Evolutionary conservation across 2,888 invertebrate species (phyloP).

Genomic region (Hipparchia sbordonii): DNA sequence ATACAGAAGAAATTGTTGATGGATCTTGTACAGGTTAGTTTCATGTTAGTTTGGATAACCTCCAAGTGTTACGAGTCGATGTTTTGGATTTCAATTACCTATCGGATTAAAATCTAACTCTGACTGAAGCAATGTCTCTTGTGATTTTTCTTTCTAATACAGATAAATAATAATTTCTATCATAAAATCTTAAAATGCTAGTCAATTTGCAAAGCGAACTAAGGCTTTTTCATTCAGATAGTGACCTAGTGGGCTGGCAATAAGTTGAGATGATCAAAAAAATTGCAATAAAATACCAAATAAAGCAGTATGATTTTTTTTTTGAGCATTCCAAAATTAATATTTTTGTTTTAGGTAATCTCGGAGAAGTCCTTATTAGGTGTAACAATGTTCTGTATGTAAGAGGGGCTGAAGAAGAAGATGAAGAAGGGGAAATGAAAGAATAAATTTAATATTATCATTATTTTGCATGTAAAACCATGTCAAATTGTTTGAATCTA

Average conservation of each 20-base stretch:
- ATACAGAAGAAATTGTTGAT: slow-evolving; percentile 98
- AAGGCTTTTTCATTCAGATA: too few relatives aligned
- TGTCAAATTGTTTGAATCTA: background rate
- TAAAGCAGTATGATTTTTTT: too few relatives aligned
- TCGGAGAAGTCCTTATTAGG: slow-evolving; percentile 98
- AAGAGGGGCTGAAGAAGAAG: slow-evolving; percentile 97
- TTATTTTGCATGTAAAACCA: background rate
- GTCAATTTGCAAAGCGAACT: too few relatives aligned
- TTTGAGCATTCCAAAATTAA: background rate
- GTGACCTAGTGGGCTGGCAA: too few relatives aligned
- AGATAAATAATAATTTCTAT: too few relatives aligned
- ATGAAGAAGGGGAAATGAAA: slow-evolving; percentile 98
- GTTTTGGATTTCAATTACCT: background rate
- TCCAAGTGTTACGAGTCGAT: background rate
- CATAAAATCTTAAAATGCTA: too few relatives aligned
- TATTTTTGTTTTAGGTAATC: slow-evolving; percentile 83
- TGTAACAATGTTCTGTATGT: slow-evolving; percentile 99
- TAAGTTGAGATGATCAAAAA: too few relatives aligned
- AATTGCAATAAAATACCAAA: too few relatives aligned
- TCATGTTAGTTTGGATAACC: slow-evolving; percentile 9
- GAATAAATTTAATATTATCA: slow-evolving; percentile 80
- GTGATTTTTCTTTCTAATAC: too few relatives aligned
- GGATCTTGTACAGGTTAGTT: slow-evolving; percentile 91
- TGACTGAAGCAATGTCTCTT: too few relatives aligned
- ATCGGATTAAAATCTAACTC: background rate